Base-by-base conservation (phyloP, 2,888 invertebrate species). In the Poecilus cupreus region DNA sequence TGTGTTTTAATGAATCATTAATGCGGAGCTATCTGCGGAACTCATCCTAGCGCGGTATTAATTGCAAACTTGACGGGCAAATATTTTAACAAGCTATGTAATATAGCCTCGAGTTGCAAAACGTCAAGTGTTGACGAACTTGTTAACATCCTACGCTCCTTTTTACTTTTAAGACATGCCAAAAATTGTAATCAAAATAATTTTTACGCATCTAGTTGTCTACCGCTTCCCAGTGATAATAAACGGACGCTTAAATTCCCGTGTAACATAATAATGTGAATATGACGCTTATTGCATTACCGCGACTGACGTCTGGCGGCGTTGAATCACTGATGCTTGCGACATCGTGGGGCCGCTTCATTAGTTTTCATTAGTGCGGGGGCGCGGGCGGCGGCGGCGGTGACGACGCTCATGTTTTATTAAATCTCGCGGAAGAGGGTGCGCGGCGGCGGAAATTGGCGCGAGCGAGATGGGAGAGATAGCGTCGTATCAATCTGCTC, bases 1-100 rank as follows among this genome's bases (percentile, higher is more conserved):
- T 81, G 82, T 83, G 83, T 85, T 86, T 87, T 87, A 87, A 87
- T 87, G 87, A 87, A 85, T 87, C 86, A 87, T 87, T 86, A 87
- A 86, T 85, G 86, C 85, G 84, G 84, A 74, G 49, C 49, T 81
- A 78, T 78, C 78, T 60, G 46, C 43, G 22, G 16, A 22, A 60
- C 20, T 60, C 78, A 64, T 78, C 22, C 64, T 39, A 57, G 85
- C 86, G 86, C 76, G 80, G 79, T 83, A 83, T 84, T 84, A 84
- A 84, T 84, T 84, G 84, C 82, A 83, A 81, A 83, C 83, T 82
- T 83, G 83, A 82, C 83, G 37, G 74, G 82, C 80, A 82, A 83
- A 83, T 83, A 83, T 82, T 82, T 83, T 84, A 84, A 83, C 83
- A 82, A 84, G 83, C 83, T 82, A 68, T 78, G 82, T 84, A 83